Conservation (phyloP, 2,113 vertebrate genomes). For the Mus spicilegus region DNA sequence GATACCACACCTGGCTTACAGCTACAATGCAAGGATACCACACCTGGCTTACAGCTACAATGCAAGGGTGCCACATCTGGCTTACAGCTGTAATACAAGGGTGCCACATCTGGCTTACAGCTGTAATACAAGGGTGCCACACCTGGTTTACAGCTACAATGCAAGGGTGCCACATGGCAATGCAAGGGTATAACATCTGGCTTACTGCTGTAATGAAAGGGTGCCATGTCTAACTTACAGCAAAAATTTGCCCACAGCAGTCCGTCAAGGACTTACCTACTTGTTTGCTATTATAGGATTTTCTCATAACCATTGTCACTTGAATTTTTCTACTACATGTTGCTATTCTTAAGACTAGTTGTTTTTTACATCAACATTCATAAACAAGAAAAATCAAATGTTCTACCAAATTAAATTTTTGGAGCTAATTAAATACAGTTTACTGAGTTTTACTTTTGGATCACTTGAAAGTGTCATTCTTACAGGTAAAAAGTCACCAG, state of each 20-base stretch:
- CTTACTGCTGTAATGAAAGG: neutral
- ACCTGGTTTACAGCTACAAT: neutral
- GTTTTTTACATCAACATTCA: neutral
- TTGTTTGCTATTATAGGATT: neutral
- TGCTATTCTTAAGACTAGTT: neutral
- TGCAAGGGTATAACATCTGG: neutral
- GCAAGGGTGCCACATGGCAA: fast-evolving
- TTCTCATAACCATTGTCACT: slow-evolving; percentile 6
- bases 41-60: neutral
- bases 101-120: neutral
- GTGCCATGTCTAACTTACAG: neutral
- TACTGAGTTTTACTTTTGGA: neutral
- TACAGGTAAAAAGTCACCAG: neutral
- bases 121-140: neutral
- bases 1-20: fast-evolving
- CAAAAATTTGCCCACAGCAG: neutral
- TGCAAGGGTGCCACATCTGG: neutral
- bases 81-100: neutral
- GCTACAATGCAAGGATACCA: neutral
- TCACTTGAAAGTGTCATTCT: neutral
- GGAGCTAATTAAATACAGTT: neutral
- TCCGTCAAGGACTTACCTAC: neutral
- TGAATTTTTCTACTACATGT: slow-evolving; percentile 5
- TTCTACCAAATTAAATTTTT: neutral
- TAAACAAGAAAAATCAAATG: slow-evolving; percentile 43